Evolutionary conservation across 2,888 invertebrate genomes (phyloP).

Genomic region (Leptinotarsa haldemani): DNA sequence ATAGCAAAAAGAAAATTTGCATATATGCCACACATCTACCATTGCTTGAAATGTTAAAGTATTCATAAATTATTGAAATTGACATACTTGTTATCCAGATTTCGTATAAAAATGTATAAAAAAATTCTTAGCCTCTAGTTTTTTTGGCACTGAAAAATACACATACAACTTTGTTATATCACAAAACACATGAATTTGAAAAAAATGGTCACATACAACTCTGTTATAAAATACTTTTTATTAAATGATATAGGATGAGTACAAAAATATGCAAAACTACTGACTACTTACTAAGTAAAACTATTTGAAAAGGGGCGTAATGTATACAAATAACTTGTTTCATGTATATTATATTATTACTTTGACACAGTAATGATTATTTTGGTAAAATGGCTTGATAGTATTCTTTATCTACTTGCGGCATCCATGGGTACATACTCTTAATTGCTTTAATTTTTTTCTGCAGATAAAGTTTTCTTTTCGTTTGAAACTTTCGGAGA

Average conservation of each 20-base stretch:
- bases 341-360: conserved; percentile 8
- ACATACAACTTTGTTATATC: neutral
- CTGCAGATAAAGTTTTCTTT: conserved; percentile 27
- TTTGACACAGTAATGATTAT: conserved; percentile 16
- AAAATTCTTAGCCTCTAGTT: too few species aligned
- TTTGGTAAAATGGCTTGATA: conserved; percentile 28
- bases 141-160: neutral
- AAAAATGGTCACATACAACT: conserved; percentile 6
- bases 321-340: conserved; percentile 1
- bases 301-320: neutral
- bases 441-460: conserved; percentile 27
- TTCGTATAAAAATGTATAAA: neutral
- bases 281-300: conserved; percentile 5
- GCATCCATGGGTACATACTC: conserved; percentile 26
- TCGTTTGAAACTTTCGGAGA: conserved; percentile 19
- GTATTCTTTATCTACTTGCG: conserved; percentile 27
- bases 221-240: conserved; percentile 10
- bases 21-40: conserved; percentile 15
- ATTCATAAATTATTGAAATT: conserved; percentile 3
- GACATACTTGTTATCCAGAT: conserved; percentile 18
- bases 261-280: conserved; percentile 12
- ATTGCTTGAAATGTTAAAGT: conserved; percentile 18
- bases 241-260: conserved; percentile 10
- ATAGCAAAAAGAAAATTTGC: conserved; percentile 21
- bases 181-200: conserved; percentile 5